Base-by-base conservation (phyloP, 1,140 invertebrate species). In the Temnothorax longispinosus region DNA sequence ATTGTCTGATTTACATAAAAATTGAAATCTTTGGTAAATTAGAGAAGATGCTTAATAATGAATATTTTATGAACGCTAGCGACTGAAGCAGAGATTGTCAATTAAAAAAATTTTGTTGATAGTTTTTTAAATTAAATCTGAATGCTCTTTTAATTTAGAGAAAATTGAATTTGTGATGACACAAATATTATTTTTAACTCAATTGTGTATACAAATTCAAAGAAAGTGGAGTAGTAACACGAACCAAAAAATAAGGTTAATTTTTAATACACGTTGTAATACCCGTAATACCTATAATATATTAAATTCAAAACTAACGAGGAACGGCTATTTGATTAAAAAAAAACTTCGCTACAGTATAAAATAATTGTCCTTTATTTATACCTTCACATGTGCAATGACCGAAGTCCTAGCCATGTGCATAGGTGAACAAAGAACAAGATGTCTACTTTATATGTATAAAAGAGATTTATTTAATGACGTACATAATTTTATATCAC, bases 1-100 rank as follows among this genome's bases (percentile, higher is more conserved):
- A 80, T 80, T 80, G 32, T 4, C 32, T 67, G 18, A 80, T 80
- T 80, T 80, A 50, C 67, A 69, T 80, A 8, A 69, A 69, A 80
- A 80, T 69, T 80, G n/a, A 10, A 80, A 80, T 80, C 32, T 32
- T 35, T 10, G 32, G 15, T 21, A 2, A 67, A 52, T 13, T 47
- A 10, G 10, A 10, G 21, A 21, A 21, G 10, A 64, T 13, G 41
- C 2, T 60, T 50, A 52, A 35, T 80, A 80, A 54, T 2, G n/a
- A 52, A 60, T 56, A 41, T 76, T 67, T 38, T 69, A 52, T 38
- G 4, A 80, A n/a, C 8, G 1, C 44, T n/a, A 18, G 13, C 21
- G 15, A 54, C 0, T 52, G 27, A 58, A 75, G 2, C 6, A 62
- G 1, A 62, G 7, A 60, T 62, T 62, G 21, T 64, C 41, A 77